phyloP scores from a whole-genome alignment of 2,113 vertebrate genomes.

The Perognathus longimembris region DNA sequence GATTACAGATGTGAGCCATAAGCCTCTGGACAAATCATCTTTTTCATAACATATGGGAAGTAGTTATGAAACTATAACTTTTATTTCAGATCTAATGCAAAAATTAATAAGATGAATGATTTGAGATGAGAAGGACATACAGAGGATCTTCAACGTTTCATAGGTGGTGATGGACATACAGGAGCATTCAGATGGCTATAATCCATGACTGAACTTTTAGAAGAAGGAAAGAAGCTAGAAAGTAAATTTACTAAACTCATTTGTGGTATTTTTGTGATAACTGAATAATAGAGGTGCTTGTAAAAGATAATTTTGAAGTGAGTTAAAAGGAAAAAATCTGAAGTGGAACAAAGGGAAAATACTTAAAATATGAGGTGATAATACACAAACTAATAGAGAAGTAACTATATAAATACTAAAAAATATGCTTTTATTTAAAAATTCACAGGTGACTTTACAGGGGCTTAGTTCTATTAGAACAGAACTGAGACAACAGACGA shows the following conservation, averaged over 20 bases:
- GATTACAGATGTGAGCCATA: no score
- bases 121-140: background rate
- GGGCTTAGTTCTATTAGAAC: background rate
- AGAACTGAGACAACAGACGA: background rate
- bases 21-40: no score
- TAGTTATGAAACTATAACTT: background rate
- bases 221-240: background rate
- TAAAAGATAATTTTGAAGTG: background rate
- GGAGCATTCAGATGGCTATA: background rate
- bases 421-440: background rate
- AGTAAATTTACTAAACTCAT: background rate
- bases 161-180: no score
- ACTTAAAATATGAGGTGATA: background rate
- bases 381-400: background rate
- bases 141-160: background rate
- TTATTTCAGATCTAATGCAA: background rate
- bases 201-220: no score
- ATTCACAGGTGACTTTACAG: no score
- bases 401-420: background rate
- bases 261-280: background rate
- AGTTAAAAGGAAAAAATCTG: background rate
- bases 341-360: background rate
- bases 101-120: no score
- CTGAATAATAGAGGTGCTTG: background rate
- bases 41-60: background rate